These are phyloP conservation scores for Epiperipatus broadwayi DNA, from an alignment of 2,888 invertebrate genomes.

Conservation along the genomic window DNA sequence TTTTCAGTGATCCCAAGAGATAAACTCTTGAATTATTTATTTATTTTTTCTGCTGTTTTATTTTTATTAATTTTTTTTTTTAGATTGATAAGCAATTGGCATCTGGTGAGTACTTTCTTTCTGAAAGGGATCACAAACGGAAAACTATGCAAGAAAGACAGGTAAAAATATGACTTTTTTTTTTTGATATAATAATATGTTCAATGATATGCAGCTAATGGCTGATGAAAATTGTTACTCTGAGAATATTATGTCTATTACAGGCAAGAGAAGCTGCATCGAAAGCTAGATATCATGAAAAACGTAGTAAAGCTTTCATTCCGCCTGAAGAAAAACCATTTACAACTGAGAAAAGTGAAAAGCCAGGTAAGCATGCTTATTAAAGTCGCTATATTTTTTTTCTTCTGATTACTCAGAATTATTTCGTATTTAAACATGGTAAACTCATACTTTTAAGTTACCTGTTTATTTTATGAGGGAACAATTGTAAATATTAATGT, in stretches of 20 bases:
- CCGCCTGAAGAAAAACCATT: constrained; percentile 65
- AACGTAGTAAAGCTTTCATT: constrained; percentile 55
- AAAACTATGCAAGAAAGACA: constrained; percentile 56
- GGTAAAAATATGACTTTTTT: constrained; percentile 18
- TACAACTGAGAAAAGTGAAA: constrained; percentile 1
- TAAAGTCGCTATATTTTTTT: no score
- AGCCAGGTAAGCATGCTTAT: no score
- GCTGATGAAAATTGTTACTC: neutral
- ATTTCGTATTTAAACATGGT: no score
- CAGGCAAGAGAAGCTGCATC: constrained; percentile 30
- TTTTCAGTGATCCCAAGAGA: no score
- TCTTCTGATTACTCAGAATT: no score
- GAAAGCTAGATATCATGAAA: constrained; percentile 50
- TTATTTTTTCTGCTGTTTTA: no score
- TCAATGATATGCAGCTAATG: neutral
- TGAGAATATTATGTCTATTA: neutral
- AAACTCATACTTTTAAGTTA: no score
- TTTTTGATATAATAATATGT: neutral
- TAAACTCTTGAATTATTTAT: no score
- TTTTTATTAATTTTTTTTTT: constrained; percentile 13
- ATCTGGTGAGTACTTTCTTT: constrained; percentile 91
- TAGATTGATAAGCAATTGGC: constrained; percentile 68
- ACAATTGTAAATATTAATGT: no score
- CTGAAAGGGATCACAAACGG: constrained; percentile 39
- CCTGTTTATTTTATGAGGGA: no score